Conservation (phyloP, 2,888 invertebrate species). For the Coleophora deauratella region DNA sequence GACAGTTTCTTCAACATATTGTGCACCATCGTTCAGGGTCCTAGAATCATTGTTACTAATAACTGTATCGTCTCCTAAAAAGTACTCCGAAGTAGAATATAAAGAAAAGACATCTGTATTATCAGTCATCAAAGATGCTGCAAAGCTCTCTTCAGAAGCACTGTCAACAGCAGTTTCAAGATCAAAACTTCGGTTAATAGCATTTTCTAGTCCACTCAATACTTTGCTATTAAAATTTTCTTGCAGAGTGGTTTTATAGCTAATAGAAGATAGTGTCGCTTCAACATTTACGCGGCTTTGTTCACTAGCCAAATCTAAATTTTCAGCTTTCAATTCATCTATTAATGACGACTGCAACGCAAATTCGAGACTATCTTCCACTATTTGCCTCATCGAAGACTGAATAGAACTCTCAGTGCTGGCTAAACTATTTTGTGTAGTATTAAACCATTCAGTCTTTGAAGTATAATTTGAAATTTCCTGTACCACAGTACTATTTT, state of each 20-base stretch:
- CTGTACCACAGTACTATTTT: constrained; percentile 5
- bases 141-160: constrained; percentile 25
- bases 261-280: no score
- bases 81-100: constrained; percentile 46
- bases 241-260: constrained; percentile 3
- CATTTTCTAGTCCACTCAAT: constrained; percentile 24
- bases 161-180: constrained; percentile 17
- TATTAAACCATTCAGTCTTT: constrained; percentile 22
- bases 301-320: no score
- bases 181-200: constrained; percentile 30
- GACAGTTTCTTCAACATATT: no score
- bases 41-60: background rate
- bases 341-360: no score
- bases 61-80: constrained; percentile 36
- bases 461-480: constrained; percentile 19
- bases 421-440: constrained; percentile 12
- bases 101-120: constrained; percentile 41
- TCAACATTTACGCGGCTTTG: no score
- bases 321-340: no score
- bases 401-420: constrained; percentile 19
- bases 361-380: constrained; percentile 27
- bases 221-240: constrained; percentile 20
- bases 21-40: no score
- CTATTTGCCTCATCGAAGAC: constrained; percentile 28
- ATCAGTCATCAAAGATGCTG: constrained; percentile 24